A percentile compares a stretch with the other conserved stretches of the same genome.
Conservation (phyloP, 2,888 invertebrate genomes). For the Phrixothrix hirtus region DNA sequence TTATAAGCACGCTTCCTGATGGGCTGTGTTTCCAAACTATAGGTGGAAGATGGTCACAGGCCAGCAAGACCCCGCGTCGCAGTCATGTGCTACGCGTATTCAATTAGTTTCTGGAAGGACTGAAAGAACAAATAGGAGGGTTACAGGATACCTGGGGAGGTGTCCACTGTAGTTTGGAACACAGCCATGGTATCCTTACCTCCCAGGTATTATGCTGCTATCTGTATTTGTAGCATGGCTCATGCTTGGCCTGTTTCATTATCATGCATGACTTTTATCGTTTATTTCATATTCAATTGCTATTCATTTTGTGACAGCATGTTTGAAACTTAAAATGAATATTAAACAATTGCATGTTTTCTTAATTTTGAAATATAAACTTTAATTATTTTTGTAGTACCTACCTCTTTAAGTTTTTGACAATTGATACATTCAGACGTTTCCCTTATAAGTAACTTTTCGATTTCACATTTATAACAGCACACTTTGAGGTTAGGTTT, state of each 20-base stretch:
- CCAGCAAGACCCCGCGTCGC: constrained; percentile 43
- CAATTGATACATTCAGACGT: no score
- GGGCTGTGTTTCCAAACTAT: constrained; percentile 59
- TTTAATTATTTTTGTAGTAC: no score
- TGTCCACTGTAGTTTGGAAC: constrained; percentile 63
- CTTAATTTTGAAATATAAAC: no score
- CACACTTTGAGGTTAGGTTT: no score
- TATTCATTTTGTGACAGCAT: no score
- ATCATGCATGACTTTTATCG: no score
- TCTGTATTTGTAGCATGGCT: constrained; percentile 26
- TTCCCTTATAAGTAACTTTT: no score
- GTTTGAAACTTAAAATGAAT: no score
- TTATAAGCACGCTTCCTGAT: constrained; percentile 49
- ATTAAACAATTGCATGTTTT: no score
- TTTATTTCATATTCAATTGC: no score
- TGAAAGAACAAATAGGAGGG: constrained; percentile 47
- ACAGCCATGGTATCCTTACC: constrained; percentile 68
- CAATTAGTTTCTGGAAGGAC: constrained; percentile 43
- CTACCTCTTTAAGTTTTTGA: no score
- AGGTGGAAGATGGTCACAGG: constrained; percentile 52
- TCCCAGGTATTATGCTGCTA: constrained; percentile 59
- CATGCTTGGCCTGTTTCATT: constrained; percentile 10
- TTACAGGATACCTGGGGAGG: constrained; percentile 54
- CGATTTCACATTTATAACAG: no score
- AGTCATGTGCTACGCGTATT: constrained; percentile 42